Conservation (phyloP, 2,888 invertebrate species). For the Rhogogaster chlorosoma region DNA sequence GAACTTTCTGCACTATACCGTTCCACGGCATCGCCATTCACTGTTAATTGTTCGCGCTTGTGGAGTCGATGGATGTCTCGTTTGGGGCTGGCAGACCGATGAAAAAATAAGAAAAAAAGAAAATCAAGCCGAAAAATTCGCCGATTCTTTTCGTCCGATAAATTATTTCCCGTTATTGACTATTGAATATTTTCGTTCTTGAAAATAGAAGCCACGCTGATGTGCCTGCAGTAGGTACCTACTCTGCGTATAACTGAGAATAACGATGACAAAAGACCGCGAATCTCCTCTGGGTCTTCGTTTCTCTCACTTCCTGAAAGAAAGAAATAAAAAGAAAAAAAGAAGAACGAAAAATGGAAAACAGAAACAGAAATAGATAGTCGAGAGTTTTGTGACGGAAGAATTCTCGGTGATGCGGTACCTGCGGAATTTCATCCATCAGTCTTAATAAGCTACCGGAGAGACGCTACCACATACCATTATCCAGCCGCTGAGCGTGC, state of each 20-base stretch:
- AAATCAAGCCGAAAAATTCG: background rate
- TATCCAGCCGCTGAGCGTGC: conserved; percentile 24
- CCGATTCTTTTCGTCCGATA: background rate
- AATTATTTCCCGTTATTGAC: background rate
- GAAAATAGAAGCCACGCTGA: background rate
- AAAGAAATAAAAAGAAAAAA: background rate
- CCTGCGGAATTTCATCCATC: conserved; percentile 32
- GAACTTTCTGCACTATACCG: background rate
- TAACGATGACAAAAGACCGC: conserved; percentile 33
- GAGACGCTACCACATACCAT: conserved; percentile 4
- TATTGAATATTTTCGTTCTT: too few relatives aligned
- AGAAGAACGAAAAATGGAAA: background rate
- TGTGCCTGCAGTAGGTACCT: background rate
- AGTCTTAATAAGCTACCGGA: conserved; percentile 31
- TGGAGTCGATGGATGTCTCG: background rate
- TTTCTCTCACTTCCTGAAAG: background rate
- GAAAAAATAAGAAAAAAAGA: background rate
- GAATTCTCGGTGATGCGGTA: conserved; percentile 26
- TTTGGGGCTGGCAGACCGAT: background rate
- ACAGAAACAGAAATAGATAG: conserved; percentile 19
- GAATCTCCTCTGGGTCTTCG: conserved; percentile 10
- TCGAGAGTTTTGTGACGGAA: conserved; percentile 24
- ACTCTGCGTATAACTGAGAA: conserved; percentile 5
- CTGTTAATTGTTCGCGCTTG: background rate
- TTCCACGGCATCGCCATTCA: background rate